phyloP scores from a whole-genome alignment of 1,140 invertebrate genomes.

The Radopholus similis region DNA sequence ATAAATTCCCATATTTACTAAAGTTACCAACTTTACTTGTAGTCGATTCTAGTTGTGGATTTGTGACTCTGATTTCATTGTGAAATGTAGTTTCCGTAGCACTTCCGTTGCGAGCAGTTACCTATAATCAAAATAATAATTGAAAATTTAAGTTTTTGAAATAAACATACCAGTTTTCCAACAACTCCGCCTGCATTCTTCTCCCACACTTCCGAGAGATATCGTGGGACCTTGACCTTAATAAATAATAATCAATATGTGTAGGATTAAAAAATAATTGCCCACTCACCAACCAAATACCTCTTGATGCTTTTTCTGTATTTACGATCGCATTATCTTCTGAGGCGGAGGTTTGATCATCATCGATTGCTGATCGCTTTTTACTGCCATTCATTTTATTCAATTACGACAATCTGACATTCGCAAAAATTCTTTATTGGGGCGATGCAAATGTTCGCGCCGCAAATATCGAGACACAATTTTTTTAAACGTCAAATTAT shows the following conservation, averaged over 20 bases:
- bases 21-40: neutral
- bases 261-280: neutral
- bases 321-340: slow-evolving; percentile 34
- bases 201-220: slow-evolving; percentile 45
- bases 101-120: neutral
- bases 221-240: slow-evolving; percentile 41
- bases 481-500: no score
- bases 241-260: neutral
- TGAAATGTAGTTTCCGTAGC: slow-evolving; percentile 25
- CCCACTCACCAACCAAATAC: slow-evolving; percentile 54
- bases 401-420: no score
- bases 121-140: neutral
- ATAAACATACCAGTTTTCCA: slow-evolving; percentile 33
- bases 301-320: slow-evolving; percentile 41
- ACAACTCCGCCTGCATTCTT: slow-evolving; percentile 47
- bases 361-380: neutral
- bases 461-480: no score
- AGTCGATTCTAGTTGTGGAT: neutral
- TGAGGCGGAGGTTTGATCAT: no score
- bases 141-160: neutral
- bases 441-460: no score
- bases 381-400: no score
- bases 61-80: slow-evolving; percentile 9
- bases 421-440: no score
- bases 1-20: slow-evolving; percentile 13